Percentiles rank a stretch among this genome's conserved stretches.
These are phyloP conservation scores for Neosilurus hyrtlii DNA, from an alignment of 2,797 vertebrate species.

Conservation along the genomic window DNA sequence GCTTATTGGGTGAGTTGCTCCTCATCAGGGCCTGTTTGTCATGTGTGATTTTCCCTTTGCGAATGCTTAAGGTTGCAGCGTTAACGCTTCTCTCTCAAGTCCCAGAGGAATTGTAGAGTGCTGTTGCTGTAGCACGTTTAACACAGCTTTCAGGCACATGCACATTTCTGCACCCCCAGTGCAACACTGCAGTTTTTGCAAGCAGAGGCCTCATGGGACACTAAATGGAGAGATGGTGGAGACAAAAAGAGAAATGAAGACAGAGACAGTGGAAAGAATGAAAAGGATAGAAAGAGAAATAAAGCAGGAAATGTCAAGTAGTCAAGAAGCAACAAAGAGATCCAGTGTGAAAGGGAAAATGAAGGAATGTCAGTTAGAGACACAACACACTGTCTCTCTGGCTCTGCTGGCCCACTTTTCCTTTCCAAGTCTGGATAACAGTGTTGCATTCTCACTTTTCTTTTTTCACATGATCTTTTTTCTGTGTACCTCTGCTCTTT, in stretches of 20 bases:
- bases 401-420: constrained; percentile 31
- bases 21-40: constrained; percentile 30
- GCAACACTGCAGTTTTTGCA: constrained; percentile 53
- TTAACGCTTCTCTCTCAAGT: constrained; percentile 62
- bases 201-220: constrained; percentile 44
- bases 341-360: constrained; percentile 8
- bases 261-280: background rate
- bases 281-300: constrained; percentile 16
- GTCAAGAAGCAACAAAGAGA: constrained; percentile 16
- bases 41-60: constrained; percentile 5
- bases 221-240: background rate
- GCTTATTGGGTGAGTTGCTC: constrained; percentile 4
- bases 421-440: background rate
- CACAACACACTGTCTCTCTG: constrained; percentile 11
- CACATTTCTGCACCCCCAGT: constrained; percentile 55
- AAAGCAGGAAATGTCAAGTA: background rate
- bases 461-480: constrained; percentile 13
- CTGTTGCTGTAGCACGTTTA: constrained; percentile 45
- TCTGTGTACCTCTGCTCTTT: background rate
- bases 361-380: constrained; percentile 4
- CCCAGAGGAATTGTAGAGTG: constrained; percentile 48
- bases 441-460: constrained; percentile 1
- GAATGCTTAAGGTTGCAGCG: constrained; percentile 46
- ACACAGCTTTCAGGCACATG: constrained; percentile 32
- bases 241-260: background rate